Percentiles rank a stretch among this genome's conserved stretches.
Evolutionary conservation across 2,113 vertebrate genomes (phyloP).

Genomic region (Microtus montanus): DNA sequence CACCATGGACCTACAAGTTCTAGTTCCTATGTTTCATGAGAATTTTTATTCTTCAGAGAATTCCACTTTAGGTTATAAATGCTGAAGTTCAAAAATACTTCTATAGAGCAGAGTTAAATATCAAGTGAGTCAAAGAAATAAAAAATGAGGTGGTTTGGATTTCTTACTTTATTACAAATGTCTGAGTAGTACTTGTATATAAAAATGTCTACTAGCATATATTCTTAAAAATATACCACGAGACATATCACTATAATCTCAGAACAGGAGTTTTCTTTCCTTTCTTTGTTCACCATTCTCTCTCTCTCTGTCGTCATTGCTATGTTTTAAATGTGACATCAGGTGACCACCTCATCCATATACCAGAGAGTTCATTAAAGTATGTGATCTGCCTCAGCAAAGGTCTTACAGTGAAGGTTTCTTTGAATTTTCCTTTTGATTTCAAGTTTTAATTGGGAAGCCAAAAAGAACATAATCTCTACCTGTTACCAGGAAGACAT

Average conservation of each 20-base stretch:
- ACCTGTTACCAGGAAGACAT: slow-evolving; percentile 65
- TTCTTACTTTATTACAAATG: not conserved
- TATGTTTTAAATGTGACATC: not conserved
- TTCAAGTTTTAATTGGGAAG: slow-evolving; percentile 64
- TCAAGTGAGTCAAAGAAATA: not conserved
- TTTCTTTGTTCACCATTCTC: not conserved
- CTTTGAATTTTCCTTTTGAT: slow-evolving; percentile 40
- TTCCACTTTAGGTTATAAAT: not conserved
- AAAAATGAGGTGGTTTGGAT: not conserved
- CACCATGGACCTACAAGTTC: not conserved
- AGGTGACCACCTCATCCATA: not conserved
- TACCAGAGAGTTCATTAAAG: slow-evolving; percentile 51
- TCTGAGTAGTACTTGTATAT: not conserved
- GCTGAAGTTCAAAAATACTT: not conserved
- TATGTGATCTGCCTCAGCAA: not conserved
- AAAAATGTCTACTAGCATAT: not conserved
- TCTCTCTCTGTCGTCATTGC: not conserved
- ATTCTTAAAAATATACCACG: not conserved
- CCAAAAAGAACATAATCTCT: slow-evolving; percentile 64
- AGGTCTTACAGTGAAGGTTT: slow-evolving; percentile 57
- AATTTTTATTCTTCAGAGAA: not conserved
- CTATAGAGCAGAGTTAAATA: not conserved
- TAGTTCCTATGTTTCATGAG: not conserved
- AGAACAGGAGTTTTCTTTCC: not conserved
- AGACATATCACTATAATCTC: not conserved